Conservation (phyloP, 2,113 vertebrate genomes). For the Corvus hawaiiensis region DNA sequence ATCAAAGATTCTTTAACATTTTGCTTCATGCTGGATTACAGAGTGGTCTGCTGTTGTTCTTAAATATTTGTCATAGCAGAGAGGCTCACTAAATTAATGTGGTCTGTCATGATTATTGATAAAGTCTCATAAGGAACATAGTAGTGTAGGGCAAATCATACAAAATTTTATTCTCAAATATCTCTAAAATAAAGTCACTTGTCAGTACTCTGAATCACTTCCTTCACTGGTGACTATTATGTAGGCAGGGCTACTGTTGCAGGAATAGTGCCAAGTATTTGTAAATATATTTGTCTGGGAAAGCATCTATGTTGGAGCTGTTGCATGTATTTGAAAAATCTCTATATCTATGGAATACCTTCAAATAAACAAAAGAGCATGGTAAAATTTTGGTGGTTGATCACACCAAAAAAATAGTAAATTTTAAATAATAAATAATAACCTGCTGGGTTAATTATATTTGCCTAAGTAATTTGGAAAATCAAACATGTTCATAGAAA, state of each 20-base stretch:
- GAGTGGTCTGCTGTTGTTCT: neutral
- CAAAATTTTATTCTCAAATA: neutral
- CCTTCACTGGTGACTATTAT: neutral
- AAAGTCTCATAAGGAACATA: neutral
- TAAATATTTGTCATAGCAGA: neutral
- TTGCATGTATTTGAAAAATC: neutral
- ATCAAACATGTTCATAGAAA: neutral
- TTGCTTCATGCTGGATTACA: neutral
- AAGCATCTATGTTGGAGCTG: neutral
- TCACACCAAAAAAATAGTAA: neutral
- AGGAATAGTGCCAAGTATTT: neutral
- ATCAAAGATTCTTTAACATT: neutral
- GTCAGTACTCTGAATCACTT: neutral
- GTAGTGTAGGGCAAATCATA: neutral
- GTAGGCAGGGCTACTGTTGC: neutral
- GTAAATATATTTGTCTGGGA: neutral
- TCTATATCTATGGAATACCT: neutral
- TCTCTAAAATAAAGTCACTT: neutral
- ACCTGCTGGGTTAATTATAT: neutral
- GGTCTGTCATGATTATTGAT: neutral
- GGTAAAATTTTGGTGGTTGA: neutral
- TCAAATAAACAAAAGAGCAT: neutral
- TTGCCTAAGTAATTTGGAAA: neutral
- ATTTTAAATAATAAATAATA: neutral
- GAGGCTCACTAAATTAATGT: neutral